Base-by-base conservation (phyloP, 1,140 invertebrate genomes). In the Liolophura sinensis region DNA sequence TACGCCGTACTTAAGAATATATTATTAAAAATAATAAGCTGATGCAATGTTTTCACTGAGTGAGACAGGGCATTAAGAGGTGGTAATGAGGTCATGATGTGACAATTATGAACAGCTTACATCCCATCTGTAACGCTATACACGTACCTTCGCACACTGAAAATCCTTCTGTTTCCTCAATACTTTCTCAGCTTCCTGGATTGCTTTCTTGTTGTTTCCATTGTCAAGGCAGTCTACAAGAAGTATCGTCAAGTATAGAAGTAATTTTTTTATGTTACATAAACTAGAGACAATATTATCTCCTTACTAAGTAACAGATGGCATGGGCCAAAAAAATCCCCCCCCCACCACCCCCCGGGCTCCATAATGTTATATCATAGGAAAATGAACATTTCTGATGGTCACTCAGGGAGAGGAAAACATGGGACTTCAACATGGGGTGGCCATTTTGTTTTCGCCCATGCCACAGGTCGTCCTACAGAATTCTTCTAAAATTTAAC, bases 131-230 rank as follows among this genome's bases (percentile, higher is more conserved):
- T 24, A 24, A 57, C 58, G 58, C 16, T 40, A 9, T 40, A 40
- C 18, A 54, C 46, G 83, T 72, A 94, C 94, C 80, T 92, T 92
- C 5, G 94, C 95, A 86, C 95, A 95, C 49, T 91, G 90, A 71
- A 96, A 89, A 73, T 89, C 88, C 66, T 94, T 92, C 76, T 94
- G 92, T 83, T 98, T 98, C 79, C 93, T 95, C 46, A 98, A 86
- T 16, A 98, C 90, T 85, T 96, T 97, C 66, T 98, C 96, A 9
- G 93, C 93, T 86, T 98, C 96, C 83, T 98, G 95, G n/a, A 98
- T 87, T 0, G 96, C 96, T 82, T 97, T 97, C 79, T 97, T 98
- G 85, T 97, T 96, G 81, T 97, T 97, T 22, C 95, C 94, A 88
- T 90, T 90, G 82, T 99, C 96, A 68, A 99, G 86, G 87, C 93